A percentile compares a stretch with the other conserved stretches of the same genome.
Conservation (phyloP, 1,140 invertebrate species). For the Musca vetustissima region DNA sequence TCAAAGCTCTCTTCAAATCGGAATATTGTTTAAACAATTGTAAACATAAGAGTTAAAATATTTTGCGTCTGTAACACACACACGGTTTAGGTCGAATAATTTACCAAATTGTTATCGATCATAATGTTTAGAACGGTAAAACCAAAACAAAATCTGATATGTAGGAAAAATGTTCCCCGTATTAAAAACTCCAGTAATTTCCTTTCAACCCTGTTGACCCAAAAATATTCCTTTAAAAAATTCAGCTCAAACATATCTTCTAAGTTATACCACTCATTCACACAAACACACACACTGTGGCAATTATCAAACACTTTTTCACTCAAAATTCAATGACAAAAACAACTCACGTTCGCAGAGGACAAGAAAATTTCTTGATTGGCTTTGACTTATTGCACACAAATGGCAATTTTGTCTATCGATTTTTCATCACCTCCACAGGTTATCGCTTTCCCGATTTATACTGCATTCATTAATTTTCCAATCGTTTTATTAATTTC, state of each 20-base stretch:
- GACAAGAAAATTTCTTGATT: not conserved
- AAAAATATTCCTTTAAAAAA: too few relatives aligned
- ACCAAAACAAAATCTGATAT: too few relatives aligned
- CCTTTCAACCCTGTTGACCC: not conserved
- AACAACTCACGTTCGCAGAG: conserved; percentile 11
- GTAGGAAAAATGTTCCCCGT: too few relatives aligned
- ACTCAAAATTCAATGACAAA: not conserved
- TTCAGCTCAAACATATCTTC: not conserved
- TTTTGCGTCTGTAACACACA: too few relatives aligned
- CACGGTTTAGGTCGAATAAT: too few relatives aligned
- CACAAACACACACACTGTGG: too few relatives aligned
- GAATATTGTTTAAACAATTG: too few relatives aligned
- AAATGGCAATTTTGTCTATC: not conserved
- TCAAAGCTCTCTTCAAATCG: too few relatives aligned
- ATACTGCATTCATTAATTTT: not conserved
- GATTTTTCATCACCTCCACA: not conserved
- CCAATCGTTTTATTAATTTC: not conserved
- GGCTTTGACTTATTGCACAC: not conserved
- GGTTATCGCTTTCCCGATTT: not conserved
- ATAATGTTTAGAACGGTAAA: too few relatives aligned
- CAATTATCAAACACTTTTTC: not conserved
- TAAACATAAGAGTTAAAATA: too few relatives aligned
- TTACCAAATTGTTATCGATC: too few relatives aligned
- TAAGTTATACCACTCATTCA: not conserved
- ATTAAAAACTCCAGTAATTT: not conserved